Conservation (phyloP, 2,113 vertebrate genomes). For the Ivindomyrus marchei region DNA sequence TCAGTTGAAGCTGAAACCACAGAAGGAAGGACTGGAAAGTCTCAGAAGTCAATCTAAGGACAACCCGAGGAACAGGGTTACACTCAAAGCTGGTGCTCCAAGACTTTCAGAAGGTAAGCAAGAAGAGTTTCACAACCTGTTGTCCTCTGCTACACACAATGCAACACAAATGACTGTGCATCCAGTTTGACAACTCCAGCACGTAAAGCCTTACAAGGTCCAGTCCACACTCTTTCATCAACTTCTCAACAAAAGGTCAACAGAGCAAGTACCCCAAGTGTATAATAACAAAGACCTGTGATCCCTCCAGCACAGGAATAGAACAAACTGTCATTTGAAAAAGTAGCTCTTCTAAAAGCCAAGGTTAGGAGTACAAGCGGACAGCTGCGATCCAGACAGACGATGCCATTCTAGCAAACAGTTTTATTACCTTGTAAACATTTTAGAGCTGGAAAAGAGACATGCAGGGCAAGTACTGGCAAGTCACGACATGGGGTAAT, state of each 20-base stretch:
- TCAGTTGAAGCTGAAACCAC: background rate
- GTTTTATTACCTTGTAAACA: slow-evolving; percentile 32
- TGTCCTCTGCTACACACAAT: background rate
- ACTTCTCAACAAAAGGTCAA: background rate
- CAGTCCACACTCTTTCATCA: background rate
- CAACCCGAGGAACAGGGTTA: background rate
- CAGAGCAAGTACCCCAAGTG: background rate
- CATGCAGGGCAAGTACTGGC: background rate
- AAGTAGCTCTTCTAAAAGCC: slow-evolving; percentile 14
- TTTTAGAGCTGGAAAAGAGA: slow-evolving; percentile 18
- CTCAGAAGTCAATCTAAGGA: background rate
- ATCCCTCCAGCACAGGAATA: background rate
- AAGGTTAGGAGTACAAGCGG: slow-evolving; percentile 26
- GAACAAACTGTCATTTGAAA: background rate
- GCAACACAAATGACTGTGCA: background rate
- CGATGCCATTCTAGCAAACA: slow-evolving; percentile 26
- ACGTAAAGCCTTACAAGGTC: background rate
- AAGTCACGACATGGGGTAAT: slow-evolving; percentile 6
- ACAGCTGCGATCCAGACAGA: slow-evolving; percentile 36
- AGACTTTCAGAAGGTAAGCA: background rate
- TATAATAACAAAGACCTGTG: background rate
- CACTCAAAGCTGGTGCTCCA: background rate
- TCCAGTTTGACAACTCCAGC: background rate
- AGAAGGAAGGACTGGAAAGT: background rate
- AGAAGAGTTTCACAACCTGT: background rate